Base-by-base conservation (phyloP, 2,797 vertebrate species). In the Phalloptychus januarius region DNA sequence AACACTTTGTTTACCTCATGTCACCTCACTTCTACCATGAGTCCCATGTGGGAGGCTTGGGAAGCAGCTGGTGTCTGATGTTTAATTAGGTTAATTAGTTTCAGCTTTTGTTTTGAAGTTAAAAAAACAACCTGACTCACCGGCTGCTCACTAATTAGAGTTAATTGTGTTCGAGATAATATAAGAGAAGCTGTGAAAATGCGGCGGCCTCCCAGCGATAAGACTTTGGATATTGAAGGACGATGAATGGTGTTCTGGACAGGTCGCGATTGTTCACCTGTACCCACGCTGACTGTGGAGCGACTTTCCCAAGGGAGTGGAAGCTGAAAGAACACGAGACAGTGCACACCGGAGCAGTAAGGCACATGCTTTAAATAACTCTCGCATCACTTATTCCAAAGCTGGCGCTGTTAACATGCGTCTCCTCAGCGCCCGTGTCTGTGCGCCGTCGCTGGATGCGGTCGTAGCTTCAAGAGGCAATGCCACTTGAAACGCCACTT, bases 311-410 rank as follows among this genome's bases (percentile, higher is more conserved):
- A 10, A 89, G 89, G 1, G 71, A 91, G 56, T 90, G 95, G 94
- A 89, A 90, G 40, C 87, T 96, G 44, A 83, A 86, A 2, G 94
- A 96, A 76, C 96, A 96, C 20, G 84, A 94, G 78, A 88, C 84
- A 0, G 83, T 83, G 42, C 96, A 96, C 87, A 92, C 92, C 0
- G 95, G 94, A 7, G 88, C 50, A 91, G 96, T 96, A 79, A 86
- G 75, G 11, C 25, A 0, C 6, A 28, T 15, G 4, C 36, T 12
- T 12, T 6, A 11, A 42, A 5, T 4, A 15, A 45, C 58, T 12
- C 13, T 0, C 1, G 40, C 40, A 23, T 42, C 20, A 25, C 25
- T 58, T 25, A 12, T 18, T 65, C 11, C n/a, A 44, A 38, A 67
- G 15, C 13, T 7, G 5, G 28, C 33, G 12, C 15, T 31, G 28